Evolutionary conservation across 2,797 vertebrate species (phyloP).

Genomic region (Calcarius lapponicus): DNA sequence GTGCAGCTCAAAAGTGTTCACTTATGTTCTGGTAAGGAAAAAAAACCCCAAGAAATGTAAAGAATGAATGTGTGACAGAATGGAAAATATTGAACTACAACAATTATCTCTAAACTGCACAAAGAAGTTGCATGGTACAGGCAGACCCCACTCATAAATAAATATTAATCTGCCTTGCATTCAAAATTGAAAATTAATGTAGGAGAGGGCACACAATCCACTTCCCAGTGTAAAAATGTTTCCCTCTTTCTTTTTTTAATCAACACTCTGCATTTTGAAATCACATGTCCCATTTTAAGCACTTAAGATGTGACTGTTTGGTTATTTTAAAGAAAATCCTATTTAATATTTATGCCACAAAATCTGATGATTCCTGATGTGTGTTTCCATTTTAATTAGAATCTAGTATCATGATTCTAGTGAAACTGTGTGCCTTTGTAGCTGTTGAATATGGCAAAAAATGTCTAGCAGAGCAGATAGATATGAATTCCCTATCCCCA

Average conservation of each 20-base stretch:
- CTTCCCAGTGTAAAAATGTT: conserved; percentile 32
- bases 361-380: conserved; percentile 47
- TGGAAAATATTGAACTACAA: conserved; percentile 52
- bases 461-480: neutral
- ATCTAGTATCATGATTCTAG: neutral
- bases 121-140: conserved; percentile 39
- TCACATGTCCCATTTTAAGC: conserved; percentile 45
- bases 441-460: conserved; percentile 9
- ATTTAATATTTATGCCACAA: conserved; percentile 64
- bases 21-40: conserved; percentile 23
- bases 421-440: conserved; percentile 1
- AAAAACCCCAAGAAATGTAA: neutral
- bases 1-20: conserved; percentile 54
- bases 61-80: conserved; percentile 51
- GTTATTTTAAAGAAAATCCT: conserved; percentile 34
- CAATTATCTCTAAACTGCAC: conserved; percentile 67
- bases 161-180: conserved; percentile 59
- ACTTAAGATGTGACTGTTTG: conserved; percentile 19
- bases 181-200: conserved; percentile 68
- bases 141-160: conserved; percentile 49
- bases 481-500: neutral
- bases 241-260: conserved; percentile 43
- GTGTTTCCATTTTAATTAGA: conserved; percentile 52
- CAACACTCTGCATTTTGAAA: conserved; percentile 22
- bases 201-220: neutral